Percentiles rank a stretch among this genome's conserved stretches.
phyloP scores from a whole-genome alignment of 1,140 invertebrate species.

The Nasonia vitripennis region DNA sequence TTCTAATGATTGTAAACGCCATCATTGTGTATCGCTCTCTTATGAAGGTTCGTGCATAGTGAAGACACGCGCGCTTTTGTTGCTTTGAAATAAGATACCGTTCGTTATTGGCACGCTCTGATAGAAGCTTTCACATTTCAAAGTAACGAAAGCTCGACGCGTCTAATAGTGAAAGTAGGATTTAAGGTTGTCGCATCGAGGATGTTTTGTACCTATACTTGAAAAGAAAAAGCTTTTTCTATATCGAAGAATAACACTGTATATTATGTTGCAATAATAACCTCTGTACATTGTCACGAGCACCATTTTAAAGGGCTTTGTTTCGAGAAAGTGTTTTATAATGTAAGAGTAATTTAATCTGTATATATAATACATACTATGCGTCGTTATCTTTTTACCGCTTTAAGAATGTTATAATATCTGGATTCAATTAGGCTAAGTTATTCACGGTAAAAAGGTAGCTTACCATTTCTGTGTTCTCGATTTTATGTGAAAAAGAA shows the following conservation, averaged over 20 bases:
- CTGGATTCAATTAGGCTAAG: background rate
- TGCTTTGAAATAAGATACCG: conserved; percentile 1
- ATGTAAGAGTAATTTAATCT: conserved; percentile 45
- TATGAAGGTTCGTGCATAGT: conserved; percentile 61
- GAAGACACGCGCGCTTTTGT: conserved; percentile 29
- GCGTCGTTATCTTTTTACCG: conserved; percentile 46
- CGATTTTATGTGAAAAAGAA: conserved; percentile 28
- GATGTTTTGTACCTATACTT: conserved; percentile 45
- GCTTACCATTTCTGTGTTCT: conserved; percentile 51
- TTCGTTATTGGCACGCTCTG: conserved; percentile 17
- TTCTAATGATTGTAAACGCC: conserved; percentile 45
- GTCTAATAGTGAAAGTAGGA: conserved; percentile 46
- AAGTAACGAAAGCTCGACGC: background rate
- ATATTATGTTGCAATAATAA: conserved; percentile 62
- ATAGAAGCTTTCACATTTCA: background rate
- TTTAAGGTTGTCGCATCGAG: conserved; percentile 8
- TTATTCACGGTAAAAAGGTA: background rate
- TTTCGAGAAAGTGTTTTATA: conserved; percentile 41
- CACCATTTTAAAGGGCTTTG: conserved; percentile 40
- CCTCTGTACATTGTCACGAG: conserved; percentile 57
- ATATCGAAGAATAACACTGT: conserved; percentile 55
- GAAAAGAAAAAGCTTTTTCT: conserved; percentile 48
- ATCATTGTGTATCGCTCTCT: conserved; percentile 61
- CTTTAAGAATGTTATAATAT: conserved; percentile 9
- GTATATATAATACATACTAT: conserved; percentile 45